Percentiles rank a stretch among this genome's conserved stretches.
These are phyloP conservation scores for Zygogramma bicolorata DNA, from an alignment of 2,888 invertebrate genomes.

Conservation along the genomic window DNA sequence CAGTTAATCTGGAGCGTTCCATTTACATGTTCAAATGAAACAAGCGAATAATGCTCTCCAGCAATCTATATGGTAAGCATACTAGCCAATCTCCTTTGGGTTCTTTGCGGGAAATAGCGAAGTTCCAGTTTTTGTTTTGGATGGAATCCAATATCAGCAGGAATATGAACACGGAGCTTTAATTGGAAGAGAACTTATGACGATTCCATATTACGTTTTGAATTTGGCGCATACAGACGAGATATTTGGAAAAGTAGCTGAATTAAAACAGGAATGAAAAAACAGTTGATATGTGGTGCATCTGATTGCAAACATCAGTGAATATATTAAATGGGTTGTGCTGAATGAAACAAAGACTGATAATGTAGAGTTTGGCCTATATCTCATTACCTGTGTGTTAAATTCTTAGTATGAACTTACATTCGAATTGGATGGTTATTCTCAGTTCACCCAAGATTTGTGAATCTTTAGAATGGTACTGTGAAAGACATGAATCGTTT, in stretches of 20 bases:
- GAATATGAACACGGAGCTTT: conserved; percentile 1
- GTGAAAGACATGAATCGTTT: too few relatives aligned
- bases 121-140: background rate
- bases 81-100: background rate
- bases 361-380: too few relatives aligned
- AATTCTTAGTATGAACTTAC: too few relatives aligned
- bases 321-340: too few relatives aligned
- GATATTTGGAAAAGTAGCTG: background rate
- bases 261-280: background rate
- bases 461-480: too few relatives aligned
- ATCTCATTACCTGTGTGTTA: too few relatives aligned
- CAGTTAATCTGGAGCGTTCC: conserved; percentile 31
- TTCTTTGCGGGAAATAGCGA: conserved; percentile 4
- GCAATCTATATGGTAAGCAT: conserved; percentile 38
- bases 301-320: too few relatives aligned
- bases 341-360: too few relatives aligned
- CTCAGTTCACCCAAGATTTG: too few relatives aligned
- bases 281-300: too few relatives aligned
- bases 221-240: background rate
- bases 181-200: background rate
- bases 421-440: too few relatives aligned
- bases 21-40: conserved; percentile 25
- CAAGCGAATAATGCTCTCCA: conserved; percentile 27
- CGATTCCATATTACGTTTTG: background rate
- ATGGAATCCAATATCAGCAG: background rate